Percentiles rank a stretch among this genome's conserved stretches.
Evolutionary conservation across 2,888 invertebrate species (phyloP).

Genomic region (Microctonus aethiopoides): DNA sequence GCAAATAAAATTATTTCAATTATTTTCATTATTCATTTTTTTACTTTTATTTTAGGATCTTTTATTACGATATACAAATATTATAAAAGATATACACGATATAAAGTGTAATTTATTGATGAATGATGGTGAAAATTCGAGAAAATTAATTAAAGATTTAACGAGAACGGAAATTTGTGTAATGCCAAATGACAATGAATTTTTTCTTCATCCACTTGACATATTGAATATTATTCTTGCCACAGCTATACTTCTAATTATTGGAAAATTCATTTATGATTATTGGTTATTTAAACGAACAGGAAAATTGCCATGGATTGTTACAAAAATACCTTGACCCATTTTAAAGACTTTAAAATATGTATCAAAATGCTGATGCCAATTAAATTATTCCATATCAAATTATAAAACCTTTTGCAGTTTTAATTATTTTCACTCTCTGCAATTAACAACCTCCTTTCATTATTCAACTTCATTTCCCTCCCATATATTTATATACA

Average conservation of each 20-base stretch:
- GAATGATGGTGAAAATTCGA: slow-evolving; percentile 74
- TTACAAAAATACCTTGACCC: slow-evolving; percentile 81
- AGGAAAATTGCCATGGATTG: slow-evolving; percentile 86
- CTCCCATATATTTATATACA: no score
- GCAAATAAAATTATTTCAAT: no score
- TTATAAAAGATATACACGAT: slow-evolving; percentile 77
- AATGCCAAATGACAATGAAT: slow-evolving; percentile 55
- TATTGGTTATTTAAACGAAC: slow-evolving; percentile 84
- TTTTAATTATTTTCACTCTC: no score
- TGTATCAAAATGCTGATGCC: no score
- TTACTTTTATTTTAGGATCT: slow-evolving; percentile 62
- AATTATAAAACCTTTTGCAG: no score
- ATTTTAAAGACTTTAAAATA: neutral
- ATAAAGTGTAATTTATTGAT: slow-evolving; percentile 74
- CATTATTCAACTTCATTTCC: neutral
- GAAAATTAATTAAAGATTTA: slow-evolving; percentile 76
- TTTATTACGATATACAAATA: slow-evolving; percentile 72
- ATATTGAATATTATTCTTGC: slow-evolving; percentile 79
- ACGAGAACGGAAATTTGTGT: slow-evolving; percentile 77
- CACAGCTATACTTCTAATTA: slow-evolving; percentile 75
- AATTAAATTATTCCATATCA: no score
- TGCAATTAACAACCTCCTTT: no score
- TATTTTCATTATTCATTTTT: slow-evolving; percentile 9
- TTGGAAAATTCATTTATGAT: slow-evolving; percentile 82
- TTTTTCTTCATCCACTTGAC: slow-evolving; percentile 77